Conservation (phyloP, 1,140 invertebrate genomes). For the Geopemphigus sp. region DNA sequence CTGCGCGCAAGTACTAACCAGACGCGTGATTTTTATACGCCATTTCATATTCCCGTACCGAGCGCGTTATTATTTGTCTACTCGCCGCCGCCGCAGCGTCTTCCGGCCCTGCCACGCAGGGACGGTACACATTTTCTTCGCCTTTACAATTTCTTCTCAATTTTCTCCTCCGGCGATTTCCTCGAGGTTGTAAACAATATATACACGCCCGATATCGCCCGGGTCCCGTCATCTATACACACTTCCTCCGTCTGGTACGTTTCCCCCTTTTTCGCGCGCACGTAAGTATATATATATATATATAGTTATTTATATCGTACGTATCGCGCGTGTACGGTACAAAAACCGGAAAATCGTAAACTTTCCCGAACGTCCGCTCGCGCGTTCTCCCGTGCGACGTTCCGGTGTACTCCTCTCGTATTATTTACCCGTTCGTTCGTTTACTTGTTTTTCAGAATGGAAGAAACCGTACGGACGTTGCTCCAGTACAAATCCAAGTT, state of each 20-base stretch:
- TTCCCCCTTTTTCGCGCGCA: no score
- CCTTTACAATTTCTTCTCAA: constrained; percentile 48
- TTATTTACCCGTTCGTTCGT: not conserved
- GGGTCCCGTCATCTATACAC: not conserved
- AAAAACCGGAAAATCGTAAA: not conserved
- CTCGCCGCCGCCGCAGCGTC: no score
- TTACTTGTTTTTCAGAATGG: constrained; percentile 62
- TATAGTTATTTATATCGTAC: no score
- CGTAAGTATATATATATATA: no score
- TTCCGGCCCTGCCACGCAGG: no score
- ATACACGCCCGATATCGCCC: not conserved
- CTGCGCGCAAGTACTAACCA: not conserved
- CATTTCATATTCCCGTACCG: no score
- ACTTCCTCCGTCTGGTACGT: constrained; percentile 5
- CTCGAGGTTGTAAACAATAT: constrained; percentile 41
- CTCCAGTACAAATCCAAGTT: constrained; percentile 73
- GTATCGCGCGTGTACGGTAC: not conserved
- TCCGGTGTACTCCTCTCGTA: not conserved
- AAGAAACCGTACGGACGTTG: constrained; percentile 69
- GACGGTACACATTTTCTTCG: no score
- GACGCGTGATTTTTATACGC: constrained; percentile 27
- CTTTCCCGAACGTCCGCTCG: not conserved
- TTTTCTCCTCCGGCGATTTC: constrained; percentile 44
- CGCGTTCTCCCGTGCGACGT: not conserved
- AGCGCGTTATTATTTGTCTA: not conserved